Evolutionary conservation across 2,888 invertebrate genomes (phyloP).

Genomic region (Sphecodes monilicornis): DNA sequence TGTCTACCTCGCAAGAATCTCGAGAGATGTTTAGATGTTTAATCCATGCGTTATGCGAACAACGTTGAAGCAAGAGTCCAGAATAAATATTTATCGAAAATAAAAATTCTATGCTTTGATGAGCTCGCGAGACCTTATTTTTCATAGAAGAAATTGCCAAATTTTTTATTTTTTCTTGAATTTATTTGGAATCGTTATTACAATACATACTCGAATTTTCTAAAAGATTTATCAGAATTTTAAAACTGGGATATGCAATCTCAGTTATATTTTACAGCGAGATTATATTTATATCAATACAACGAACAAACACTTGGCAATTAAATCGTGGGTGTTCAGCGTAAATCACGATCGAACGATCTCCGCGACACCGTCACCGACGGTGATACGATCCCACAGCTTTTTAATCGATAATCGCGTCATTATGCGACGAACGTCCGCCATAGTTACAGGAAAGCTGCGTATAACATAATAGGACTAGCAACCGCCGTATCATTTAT

Average conservation of each 20-base stretch:
- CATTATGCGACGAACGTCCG: conserved; percentile 40
- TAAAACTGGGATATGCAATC: no score
- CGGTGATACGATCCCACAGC: conserved; percentile 40
- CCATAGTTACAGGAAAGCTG: conserved; percentile 27
- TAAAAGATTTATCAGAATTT: no score
- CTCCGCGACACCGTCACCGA: conserved; percentile 40
- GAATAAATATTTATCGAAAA: no score
- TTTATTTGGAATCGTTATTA: not conserved
- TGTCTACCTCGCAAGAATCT: no score
- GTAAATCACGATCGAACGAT: conserved; percentile 39
- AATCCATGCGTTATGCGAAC: no score
- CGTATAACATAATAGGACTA: conserved; percentile 37
- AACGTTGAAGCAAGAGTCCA: no score
- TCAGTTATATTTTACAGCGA: not conserved
- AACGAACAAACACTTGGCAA: not conserved
- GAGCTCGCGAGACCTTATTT: no score
- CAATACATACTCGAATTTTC: no score
- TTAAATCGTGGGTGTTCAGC: conserved; percentile 22
- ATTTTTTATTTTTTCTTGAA: not conserved
- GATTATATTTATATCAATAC: not conserved
- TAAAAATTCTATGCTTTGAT: no score
- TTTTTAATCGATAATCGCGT: conserved; percentile 49
- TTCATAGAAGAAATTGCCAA: no score
- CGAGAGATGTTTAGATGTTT: no score
- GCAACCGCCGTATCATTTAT: conserved; percentile 60